Evolutionary conservation across 2,888 invertebrate genomes (phyloP).

Genomic region (Cheiracanthium punctorium): DNA sequence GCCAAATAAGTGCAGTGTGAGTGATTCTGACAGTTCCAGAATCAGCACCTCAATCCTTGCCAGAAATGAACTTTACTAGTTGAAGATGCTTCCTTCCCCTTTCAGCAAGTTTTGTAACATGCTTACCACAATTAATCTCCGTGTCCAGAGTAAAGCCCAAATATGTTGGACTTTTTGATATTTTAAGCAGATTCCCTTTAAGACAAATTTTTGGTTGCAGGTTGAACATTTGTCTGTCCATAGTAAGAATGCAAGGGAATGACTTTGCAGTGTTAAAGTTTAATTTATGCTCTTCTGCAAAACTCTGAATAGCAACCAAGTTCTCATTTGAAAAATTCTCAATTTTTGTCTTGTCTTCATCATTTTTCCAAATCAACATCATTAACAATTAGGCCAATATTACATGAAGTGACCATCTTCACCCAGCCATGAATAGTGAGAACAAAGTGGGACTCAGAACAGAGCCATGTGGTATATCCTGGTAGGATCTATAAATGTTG

Average conservation of each 20-base stretch:
- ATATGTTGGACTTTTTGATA: neutral
- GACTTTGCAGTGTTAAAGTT: neutral
- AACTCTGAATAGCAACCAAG: neutral
- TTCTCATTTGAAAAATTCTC: neutral
- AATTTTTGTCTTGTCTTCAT: no score
- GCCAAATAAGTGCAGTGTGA: neutral
- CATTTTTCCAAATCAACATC: neutral
- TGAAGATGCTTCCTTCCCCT: neutral
- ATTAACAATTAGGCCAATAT: neutral
- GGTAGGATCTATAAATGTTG: constrained; percentile 21
- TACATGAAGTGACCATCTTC: neutral
- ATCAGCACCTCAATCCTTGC: neutral
- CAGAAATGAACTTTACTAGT: neutral
- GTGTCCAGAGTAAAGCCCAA: neutral
- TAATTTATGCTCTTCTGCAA: constrained; percentile 22
- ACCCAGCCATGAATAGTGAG: constrained; percentile 16
- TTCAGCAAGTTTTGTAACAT: neutral
- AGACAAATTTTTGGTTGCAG: constrained; percentile 6
- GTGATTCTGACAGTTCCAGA: neutral
- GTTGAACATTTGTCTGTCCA: constrained; percentile 15
- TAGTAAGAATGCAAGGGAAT: neutral
- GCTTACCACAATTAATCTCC: neutral
- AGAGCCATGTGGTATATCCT: neutral
- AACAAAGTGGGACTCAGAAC: constrained; percentile 9
- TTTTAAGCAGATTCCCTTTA: neutral